These are phyloP conservation scores for Phoxinus phoxinus DNA, from an alignment of 2,113 vertebrate species.

Conservation along the genomic window DNA sequence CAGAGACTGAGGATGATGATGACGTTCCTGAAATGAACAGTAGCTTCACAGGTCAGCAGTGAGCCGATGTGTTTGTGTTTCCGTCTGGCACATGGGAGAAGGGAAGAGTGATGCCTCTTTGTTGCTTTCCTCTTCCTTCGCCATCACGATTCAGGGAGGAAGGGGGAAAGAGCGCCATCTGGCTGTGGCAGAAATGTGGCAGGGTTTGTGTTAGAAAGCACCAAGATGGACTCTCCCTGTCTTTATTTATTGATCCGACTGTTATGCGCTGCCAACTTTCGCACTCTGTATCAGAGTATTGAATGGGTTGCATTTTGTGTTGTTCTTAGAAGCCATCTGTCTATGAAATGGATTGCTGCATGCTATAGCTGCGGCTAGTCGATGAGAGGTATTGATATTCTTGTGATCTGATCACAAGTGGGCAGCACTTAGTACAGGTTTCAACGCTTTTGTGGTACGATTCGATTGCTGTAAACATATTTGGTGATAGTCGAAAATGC, in stretches of 20 bases:
- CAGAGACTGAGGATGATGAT: slow-evolving; percentile 92
- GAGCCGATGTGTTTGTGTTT: slow-evolving; percentile 21
- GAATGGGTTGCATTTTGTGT: neutral
- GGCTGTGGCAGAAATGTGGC: slow-evolving; percentile 66
- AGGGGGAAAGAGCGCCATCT: slow-evolving; percentile 71
- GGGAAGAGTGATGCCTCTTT: slow-evolving; percentile 17
- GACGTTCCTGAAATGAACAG: slow-evolving; percentile 98
- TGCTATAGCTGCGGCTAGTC: neutral
- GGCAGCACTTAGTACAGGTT: neutral
- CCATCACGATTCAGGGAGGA: slow-evolving; percentile 19
- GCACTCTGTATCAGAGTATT: neutral
- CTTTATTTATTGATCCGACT: neutral
- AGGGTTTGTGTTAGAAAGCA: neutral
- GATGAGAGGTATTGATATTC: neutral
- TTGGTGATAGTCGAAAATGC: neutral
- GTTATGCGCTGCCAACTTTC: neutral
- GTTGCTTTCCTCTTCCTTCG: slow-evolving; percentile 24
- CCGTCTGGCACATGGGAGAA: neutral
- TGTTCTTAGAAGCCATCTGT: neutral
- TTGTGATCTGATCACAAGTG: neutral
- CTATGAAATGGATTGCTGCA: neutral
- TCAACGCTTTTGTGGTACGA: neutral
- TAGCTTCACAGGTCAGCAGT: slow-evolving; percentile 94
- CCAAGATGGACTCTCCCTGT: slow-evolving; percentile 8
- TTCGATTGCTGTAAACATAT: neutral